Evolutionary conservation across 2,797 vertebrate genomes (phyloP).

Genomic region (Aplochiton taeniatus): DNA sequence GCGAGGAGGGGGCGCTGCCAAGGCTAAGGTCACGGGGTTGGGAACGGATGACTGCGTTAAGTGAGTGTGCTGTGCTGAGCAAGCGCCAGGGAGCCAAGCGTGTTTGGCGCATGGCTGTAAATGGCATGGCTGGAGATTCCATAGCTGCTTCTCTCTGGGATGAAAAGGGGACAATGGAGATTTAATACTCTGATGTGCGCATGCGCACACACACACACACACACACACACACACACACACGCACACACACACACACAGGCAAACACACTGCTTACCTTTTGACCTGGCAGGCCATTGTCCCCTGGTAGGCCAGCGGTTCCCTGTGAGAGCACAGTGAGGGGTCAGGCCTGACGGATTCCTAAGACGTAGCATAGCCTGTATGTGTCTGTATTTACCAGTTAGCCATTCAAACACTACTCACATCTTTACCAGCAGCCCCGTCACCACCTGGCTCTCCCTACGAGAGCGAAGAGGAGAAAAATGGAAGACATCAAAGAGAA

Average conservation of each 20-base stretch:
- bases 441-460: slow-evolving; percentile 90
- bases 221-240: slow-evolving; percentile 18
- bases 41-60: slow-evolving; percentile 65
- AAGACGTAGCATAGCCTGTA: not conserved
- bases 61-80: slow-evolving; percentile 55
- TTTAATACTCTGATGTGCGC: too few relatives aligned
- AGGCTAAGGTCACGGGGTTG: slow-evolving; percentile 36
- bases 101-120: slow-evolving; percentile 33
- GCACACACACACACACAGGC: slow-evolving; percentile 24
- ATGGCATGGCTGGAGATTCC: not conserved
- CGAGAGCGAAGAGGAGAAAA: slow-evolving; percentile 13
- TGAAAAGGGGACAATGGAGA: too few relatives aligned
- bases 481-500: slow-evolving; percentile 7
- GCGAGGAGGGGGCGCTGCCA: slow-evolving; percentile 31
- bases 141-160: too few relatives aligned
- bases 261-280: slow-evolving; percentile 79
- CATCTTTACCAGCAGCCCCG: slow-evolving; percentile 88
- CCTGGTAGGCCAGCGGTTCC: slow-evolving; percentile 84
- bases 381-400: too few relatives aligned
- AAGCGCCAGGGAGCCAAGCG: slow-evolving; percentile 20
- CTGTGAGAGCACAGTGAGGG: slow-evolving; percentile 64
- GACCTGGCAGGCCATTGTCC: slow-evolving; percentile 76
- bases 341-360: slow-evolving; percentile 11
- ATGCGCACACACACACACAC: slow-evolving; percentile 1
- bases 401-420: slow-evolving; percentile 61